Conservation (phyloP, 2,888 invertebrate species). For the Himalopsyche japonica region DNA sequence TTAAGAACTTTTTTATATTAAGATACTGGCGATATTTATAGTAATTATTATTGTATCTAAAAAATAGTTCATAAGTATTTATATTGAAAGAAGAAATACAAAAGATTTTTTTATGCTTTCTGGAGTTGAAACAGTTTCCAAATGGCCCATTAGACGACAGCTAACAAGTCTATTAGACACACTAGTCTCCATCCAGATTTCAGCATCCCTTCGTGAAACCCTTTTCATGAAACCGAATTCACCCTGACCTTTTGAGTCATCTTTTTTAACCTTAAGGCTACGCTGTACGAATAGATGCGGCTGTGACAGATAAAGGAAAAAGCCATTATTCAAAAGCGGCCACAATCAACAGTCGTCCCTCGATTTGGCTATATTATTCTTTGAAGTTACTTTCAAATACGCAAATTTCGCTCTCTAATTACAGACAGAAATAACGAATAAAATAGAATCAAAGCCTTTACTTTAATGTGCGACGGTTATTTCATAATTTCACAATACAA, state of each 20-base stretch:
- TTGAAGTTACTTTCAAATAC: no score
- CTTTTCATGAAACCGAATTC: background rate
- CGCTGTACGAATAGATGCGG: background rate
- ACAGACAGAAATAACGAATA: no score
- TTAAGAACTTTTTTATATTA: no score
- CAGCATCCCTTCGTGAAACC: background rate
- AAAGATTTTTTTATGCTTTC: background rate
- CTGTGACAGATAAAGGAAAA: background rate
- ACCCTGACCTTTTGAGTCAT: background rate
- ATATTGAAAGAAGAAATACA: no score
- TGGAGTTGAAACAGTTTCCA: background rate
- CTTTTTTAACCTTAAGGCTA: background rate
- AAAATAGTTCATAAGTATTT: no score
- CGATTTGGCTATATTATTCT: no score
- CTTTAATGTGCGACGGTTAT: no score
- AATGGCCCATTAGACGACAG: background rate
- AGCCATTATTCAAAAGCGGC: background rate
- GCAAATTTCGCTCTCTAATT: no score
- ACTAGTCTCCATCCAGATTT: background rate
- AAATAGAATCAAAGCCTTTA: no score
- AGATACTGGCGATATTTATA: no score
- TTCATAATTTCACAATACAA: no score
- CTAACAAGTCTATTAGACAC: background rate
- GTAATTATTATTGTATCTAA: no score
- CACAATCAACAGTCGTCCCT: background rate